These are phyloP conservation scores for Agrotis clavis DNA, from an alignment of 2,888 invertebrate species.

Conservation along the genomic window DNA sequence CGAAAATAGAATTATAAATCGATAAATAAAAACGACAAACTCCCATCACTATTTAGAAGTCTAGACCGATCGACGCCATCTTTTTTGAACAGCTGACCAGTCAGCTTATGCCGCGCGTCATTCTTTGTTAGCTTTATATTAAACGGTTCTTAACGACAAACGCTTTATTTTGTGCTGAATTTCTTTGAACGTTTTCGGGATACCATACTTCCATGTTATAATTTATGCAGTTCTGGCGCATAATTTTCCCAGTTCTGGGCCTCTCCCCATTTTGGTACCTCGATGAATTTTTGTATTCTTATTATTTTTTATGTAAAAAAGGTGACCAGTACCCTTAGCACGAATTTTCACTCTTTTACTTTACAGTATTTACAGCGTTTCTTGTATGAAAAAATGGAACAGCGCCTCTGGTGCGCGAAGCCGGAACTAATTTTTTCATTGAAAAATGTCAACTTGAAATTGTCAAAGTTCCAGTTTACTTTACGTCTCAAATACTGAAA, in stretches of 20 bases:
- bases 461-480: too few species aligned
- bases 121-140: constrained; percentile 34
- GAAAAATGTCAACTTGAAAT: too few species aligned
- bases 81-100: constrained; percentile 51
- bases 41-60: constrained; percentile 61
- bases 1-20: constrained; percentile 32
- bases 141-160: constrained; percentile 40
- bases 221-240: background rate
- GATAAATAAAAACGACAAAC: constrained; percentile 26
- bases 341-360: too few species aligned
- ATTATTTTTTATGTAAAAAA: too few species aligned
- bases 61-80: constrained; percentile 80
- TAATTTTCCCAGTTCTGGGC: background rate
- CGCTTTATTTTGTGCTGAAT: constrained; percentile 36
- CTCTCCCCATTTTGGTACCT: too few species aligned
- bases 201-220: background rate
- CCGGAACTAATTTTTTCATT: too few species aligned
- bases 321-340: too few species aligned
- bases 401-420: too few species aligned
- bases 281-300: background rate
- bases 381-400: too few species aligned
- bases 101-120: constrained; percentile 46
- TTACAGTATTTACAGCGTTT: too few species aligned
- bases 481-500: too few species aligned
- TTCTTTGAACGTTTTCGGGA: background rate